Evolutionary conservation across 2,888 invertebrate species (phyloP).

Genomic region (Drosophila algonquin): DNA sequence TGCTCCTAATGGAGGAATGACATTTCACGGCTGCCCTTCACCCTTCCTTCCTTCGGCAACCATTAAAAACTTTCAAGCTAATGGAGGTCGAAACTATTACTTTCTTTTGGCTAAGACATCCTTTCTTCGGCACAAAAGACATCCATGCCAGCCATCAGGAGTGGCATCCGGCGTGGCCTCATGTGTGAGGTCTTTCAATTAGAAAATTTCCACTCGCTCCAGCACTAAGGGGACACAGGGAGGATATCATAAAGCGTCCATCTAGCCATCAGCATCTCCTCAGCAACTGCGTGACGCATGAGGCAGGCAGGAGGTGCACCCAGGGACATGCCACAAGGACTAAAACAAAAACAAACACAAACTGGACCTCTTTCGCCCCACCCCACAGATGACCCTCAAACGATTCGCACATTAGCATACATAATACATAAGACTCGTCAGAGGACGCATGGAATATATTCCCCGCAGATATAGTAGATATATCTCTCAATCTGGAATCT

Average conservation of each 20-base stretch:
- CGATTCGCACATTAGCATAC: constrained; percentile 37
- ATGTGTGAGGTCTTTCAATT: constrained; percentile 65
- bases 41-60: not conserved
- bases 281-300: constrained; percentile 25
- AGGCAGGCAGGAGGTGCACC: constrained; percentile 1
- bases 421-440: constrained; percentile 24
- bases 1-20: not conserved
- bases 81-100: constrained; percentile 24
- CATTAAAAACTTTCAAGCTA: constrained; percentile 30
- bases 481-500: too few species aligned
- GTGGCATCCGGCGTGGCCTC: constrained; percentile 16
- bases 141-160: constrained; percentile 4
- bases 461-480: too few species aligned
- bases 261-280: constrained; percentile 20
- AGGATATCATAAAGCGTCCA: constrained; percentile 29
- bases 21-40: not conserved
- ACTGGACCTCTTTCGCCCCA: not conserved
- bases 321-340: constrained; percentile 5
- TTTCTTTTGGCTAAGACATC: not conserved
- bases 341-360: constrained; percentile 2
- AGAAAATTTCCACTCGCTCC: constrained; percentile 59
- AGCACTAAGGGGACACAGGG: constrained; percentile 73
- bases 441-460: too few species aligned
- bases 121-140: not conserved
- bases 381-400: constrained; percentile 6